Percentiles rank a stretch among this genome's conserved stretches.
Evolutionary conservation across 2,888 invertebrate species (phyloP).

Genomic region (Dryomyza anilis): DNA sequence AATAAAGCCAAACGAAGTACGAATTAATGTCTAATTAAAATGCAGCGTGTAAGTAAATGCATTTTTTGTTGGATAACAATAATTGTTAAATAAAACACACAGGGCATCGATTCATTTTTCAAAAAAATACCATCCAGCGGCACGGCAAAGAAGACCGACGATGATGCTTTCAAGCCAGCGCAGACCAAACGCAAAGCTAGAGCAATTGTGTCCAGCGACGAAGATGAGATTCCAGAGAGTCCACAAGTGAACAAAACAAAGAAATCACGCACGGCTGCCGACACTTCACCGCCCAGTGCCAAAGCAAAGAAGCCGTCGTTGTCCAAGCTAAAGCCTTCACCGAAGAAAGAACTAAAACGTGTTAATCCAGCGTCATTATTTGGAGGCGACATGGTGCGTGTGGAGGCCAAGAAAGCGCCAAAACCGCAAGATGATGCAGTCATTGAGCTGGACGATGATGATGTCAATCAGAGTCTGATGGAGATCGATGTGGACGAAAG

Average conservation of each 20-base stretch:
- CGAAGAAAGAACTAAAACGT: constrained; percentile 50
- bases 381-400: constrained; percentile 67
- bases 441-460: constrained; percentile 63
- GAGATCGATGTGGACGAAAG: constrained; percentile 45
- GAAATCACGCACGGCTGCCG: constrained; percentile 59
- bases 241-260: constrained; percentile 54
- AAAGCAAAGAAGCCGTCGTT: constrained; percentile 43
- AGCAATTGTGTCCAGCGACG: constrained; percentile 64
- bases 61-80: too few species aligned
- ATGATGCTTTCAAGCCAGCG: constrained; percentile 28
- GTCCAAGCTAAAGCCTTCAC: constrained; percentile 42
- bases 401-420: constrained; percentile 61
- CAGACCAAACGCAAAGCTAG: constrained; percentile 53
- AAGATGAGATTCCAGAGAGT: constrained; percentile 66
- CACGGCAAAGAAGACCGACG: constrained; percentile 11
- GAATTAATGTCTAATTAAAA: constrained; percentile 28
- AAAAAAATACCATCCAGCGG: constrained; percentile 38
- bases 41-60: constrained; percentile 53
- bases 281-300: constrained; percentile 44
- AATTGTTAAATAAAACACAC: too few species aligned
- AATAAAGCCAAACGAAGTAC: neutral
- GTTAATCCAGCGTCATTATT: constrained; percentile 66
- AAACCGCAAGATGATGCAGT: constrained; percentile 47
- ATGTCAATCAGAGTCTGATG: constrained; percentile 64
- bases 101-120: constrained; percentile 50